phyloP scores from a whole-genome alignment of 1,140 invertebrate species.

The Pararge aegeria region DNA sequence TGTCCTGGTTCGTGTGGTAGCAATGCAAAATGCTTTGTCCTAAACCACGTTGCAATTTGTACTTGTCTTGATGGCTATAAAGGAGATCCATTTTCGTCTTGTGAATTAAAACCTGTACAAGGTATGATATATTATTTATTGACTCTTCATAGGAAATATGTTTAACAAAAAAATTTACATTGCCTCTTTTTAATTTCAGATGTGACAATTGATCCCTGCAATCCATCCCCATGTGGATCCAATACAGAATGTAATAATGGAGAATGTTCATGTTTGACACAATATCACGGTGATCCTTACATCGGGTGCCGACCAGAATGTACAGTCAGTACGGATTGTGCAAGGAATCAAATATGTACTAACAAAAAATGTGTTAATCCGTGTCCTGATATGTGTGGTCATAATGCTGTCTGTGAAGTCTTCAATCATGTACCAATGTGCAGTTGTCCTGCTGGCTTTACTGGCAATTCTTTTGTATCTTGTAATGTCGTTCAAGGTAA shows the following conservation, averaged over 20 bases:
- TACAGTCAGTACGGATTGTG: slow-evolving; percentile 89
- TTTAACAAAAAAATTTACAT: too few relatives aligned
- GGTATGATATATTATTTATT: slow-evolving; percentile 74
- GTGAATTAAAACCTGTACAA: slow-evolving; percentile 64
- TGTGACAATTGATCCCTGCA: slow-evolving; percentile 79
- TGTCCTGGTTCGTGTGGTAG: slow-evolving; percentile 84
- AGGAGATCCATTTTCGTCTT: slow-evolving; percentile 84
- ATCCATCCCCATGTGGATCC: slow-evolving; percentile 85
- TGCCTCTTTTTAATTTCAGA: slow-evolving; percentile 48
- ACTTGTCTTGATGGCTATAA: slow-evolving; percentile 82
- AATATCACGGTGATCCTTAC: slow-evolving; percentile 86
- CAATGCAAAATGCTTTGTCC: slow-evolving; percentile 82
- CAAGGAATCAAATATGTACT: slow-evolving; percentile 87
- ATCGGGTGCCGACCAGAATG: slow-evolving; percentile 89
- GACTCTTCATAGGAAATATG: too few relatives aligned
- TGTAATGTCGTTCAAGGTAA: slow-evolving; percentile 75
- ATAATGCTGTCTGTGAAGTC: slow-evolving; percentile 89
- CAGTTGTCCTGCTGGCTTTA: slow-evolving; percentile 81
- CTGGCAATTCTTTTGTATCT: slow-evolving; percentile 83
- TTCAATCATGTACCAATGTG: slow-evolving; percentile 90
- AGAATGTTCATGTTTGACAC: slow-evolving; percentile 83
- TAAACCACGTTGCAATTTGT: slow-evolving; percentile 84
- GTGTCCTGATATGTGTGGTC: slow-evolving; percentile 91
- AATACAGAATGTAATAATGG: slow-evolving; percentile 82
- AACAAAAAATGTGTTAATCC: slow-evolving; percentile 91